Percentiles rank a stretch among this genome's conserved stretches.
Conservation (phyloP, 1,140 invertebrate genomes). For the Anoplolepis gracilipes region DNA sequence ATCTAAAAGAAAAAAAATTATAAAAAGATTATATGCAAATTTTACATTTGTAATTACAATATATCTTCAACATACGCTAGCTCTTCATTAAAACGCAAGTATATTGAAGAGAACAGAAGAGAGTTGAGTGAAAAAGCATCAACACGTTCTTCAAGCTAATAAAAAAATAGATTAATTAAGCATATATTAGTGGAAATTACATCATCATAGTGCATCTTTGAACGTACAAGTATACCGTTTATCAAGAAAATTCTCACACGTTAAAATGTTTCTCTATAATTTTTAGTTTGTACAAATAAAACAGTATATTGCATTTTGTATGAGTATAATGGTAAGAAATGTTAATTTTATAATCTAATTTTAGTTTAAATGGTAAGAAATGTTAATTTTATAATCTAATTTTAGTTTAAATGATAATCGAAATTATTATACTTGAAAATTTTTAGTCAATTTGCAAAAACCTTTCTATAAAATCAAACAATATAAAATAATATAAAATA, state of each 20-base stretch:
- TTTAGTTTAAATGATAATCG: not conserved
- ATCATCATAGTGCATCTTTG: not conserved
- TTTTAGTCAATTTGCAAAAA: not conserved
- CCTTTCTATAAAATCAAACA: not conserved
- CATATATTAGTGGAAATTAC: slow-evolving; percentile 17
- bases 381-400: not conserved
- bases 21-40: not conserved
- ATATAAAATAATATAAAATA: too few relatives aligned
- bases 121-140: not conserved
- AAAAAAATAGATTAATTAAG: slow-evolving; percentile 34
- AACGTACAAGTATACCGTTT: not conserved
- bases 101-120: slow-evolving; percentile 9
- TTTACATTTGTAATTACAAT: slow-evolving; percentile 17
- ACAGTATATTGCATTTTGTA: not conserved
- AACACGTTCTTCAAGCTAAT: not conserved
- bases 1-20: not conserved
- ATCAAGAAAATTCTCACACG: not conserved
- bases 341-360: not conserved
- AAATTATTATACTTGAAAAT: not conserved
- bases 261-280: not conserved
- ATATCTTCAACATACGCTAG: not conserved
- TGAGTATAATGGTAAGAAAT: not conserved
- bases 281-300: not conserved
- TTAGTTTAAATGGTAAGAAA: not conserved
- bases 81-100: slow-evolving; percentile 27